Base-by-base conservation (phyloP, 2,888 invertebrate genomes). In the Drosophila rubida region DNA sequence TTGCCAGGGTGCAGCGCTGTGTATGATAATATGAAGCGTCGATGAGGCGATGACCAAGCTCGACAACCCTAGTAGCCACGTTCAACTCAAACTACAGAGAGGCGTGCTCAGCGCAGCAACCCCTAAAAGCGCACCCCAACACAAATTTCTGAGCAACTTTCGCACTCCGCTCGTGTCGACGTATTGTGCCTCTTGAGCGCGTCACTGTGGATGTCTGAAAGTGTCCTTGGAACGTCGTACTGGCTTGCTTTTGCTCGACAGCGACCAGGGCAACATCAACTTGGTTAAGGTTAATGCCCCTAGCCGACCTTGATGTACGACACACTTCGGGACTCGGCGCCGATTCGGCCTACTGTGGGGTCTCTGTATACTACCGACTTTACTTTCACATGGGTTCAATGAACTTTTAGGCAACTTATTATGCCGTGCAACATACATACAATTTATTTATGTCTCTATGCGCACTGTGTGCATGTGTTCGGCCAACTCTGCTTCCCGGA, bases 211-310 rank as follows among this genome's bases (percentile, higher is more conserved):
- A 25, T 55, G 69, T 61, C 75, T 70, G 80, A 48, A 65, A 65
- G 76, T 88, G 89, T 81, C 88, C 82, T 84, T 88, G 76, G 72
- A 67, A 74, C 76, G 74, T 64, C 44, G 53, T 71, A 49, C 54
- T 75, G 68, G 65, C 62, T 73, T 70, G 66, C 64, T 69, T 74
- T 44, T 44, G 57, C 65, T 60, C 53, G 35, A 58, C 48, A 59
- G 57, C 74, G 78, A 67, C 75, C 75, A 78, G 75, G 80, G 70
- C 84, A 80, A 68, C 80, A 77, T 64, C 82, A 85, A 82, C 80
- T 78, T 84, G 72, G 82, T 78, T 75, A 79, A 87, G 91, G 91
- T 90, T 87, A 89, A 82, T 89, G 89, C 80, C 90, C 91, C 91
- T 87, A 89, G 82, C 89, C 90, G 90, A 90, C 90, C 91, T 90